Evolutionary conservation across 2,113 vertebrate species (phyloP).

Genomic region (Misgurnus mizolepis): DNA sequence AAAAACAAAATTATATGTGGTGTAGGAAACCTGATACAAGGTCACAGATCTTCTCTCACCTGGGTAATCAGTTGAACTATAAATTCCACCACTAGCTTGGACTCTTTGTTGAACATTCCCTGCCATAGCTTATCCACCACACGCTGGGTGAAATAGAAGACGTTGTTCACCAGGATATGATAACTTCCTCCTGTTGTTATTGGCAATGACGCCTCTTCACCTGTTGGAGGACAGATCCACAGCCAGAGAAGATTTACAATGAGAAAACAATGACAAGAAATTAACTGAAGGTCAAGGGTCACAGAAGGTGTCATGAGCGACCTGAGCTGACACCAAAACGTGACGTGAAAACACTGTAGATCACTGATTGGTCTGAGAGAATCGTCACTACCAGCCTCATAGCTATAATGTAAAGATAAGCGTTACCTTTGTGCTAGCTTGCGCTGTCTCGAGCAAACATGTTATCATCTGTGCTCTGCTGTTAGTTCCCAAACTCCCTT

Average conservation of each 20-base stretch:
- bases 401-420: no score
- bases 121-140: constrained; percentile 99
- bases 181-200: constrained; percentile 94
- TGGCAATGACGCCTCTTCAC: constrained; percentile 94
- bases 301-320: no score
- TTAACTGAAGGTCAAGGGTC: background rate
- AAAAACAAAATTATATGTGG: background rate
- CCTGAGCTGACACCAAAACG: no score
- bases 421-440: no score
- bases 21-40: background rate
- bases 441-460: no score
- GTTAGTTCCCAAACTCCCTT: no score
- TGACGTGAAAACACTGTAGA: no score
- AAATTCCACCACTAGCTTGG: constrained; percentile 97
- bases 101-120: constrained; percentile 99
- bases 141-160: constrained; percentile 97
- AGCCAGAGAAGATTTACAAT: background rate
- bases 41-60: constrained; percentile 69
- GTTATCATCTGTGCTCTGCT: no score
- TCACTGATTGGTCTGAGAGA: no score
- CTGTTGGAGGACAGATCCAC: constrained; percentile 63
- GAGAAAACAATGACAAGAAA: background rate
- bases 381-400: no score
- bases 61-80: constrained; percentile 97
- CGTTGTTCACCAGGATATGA: constrained; percentile 95